Percentiles rank a stretch among this genome's conserved stretches.
Conservation (phyloP, 2,113 vertebrate species). For the Vimba vimba region DNA sequence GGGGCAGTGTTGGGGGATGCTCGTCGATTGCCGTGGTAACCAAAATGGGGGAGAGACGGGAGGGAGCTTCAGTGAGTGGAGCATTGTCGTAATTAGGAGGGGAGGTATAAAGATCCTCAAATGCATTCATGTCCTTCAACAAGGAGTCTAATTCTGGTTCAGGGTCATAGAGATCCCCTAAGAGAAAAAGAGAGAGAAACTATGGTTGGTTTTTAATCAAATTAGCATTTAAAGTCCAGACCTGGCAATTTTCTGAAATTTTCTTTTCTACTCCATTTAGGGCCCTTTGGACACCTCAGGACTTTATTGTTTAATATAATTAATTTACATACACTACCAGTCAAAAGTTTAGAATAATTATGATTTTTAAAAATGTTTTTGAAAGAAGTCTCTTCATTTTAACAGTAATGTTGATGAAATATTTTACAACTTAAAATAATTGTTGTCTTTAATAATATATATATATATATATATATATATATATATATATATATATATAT, state of each 20-base stretch:
- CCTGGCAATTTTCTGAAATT: neutral
- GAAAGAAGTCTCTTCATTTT: neutral
- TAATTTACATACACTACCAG: neutral
- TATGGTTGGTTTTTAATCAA: neutral
- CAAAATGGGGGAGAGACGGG: slow-evolving; percentile 65
- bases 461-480: too few species aligned
- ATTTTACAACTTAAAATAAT: neutral
- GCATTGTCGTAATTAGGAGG: slow-evolving; percentile 61
- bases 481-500: too few species aligned
- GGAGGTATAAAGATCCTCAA: slow-evolving; percentile 58
- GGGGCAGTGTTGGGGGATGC: slow-evolving; percentile 81
- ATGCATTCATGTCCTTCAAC: slow-evolving; percentile 70
- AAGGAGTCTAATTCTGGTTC: slow-evolving; percentile 79
- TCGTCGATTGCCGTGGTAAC: slow-evolving; percentile 81
- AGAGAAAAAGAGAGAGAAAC: slow-evolving; percentile 43
- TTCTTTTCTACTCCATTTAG: neutral
- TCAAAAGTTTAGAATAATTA: neutral
- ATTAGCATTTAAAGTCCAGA: neutral
- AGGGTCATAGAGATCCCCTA: slow-evolving; percentile 74
- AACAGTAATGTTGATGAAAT: neutral
- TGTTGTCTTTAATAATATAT: neutral
- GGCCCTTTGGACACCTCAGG: neutral
- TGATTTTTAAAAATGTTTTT: neutral
- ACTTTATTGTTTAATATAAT: neutral
- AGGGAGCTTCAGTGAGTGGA: slow-evolving; percentile 63